phyloP scores from a whole-genome alignment of 2,113 vertebrate species.

The Alligator mississippiensis region DNA sequence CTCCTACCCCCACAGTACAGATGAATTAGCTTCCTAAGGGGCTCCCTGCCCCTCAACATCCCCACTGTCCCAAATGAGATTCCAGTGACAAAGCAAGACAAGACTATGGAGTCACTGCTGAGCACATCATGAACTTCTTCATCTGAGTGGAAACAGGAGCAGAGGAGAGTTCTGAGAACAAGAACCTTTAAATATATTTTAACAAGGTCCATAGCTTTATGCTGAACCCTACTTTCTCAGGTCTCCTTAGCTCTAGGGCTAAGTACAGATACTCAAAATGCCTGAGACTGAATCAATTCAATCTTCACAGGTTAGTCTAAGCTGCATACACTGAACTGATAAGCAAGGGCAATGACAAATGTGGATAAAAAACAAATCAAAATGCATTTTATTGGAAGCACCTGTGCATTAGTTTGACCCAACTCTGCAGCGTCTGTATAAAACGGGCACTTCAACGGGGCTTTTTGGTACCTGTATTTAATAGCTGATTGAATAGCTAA shows the following conservation, averaged over 20 bases:
- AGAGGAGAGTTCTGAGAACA: not conserved
- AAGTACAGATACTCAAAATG: too few relatives aligned
- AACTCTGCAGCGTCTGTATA: too few relatives aligned
- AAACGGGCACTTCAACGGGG: too few relatives aligned
- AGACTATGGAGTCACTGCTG: not conserved
- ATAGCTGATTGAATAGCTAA: too few relatives aligned
- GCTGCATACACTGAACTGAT: too few relatives aligned
- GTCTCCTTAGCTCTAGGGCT: not conserved
- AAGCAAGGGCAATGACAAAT: too few relatives aligned
- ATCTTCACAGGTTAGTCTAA: too few relatives aligned
- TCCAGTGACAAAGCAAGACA: not conserved
- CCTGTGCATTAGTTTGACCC: too few relatives aligned
- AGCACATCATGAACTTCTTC: not conserved
- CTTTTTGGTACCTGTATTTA: too few relatives aligned
- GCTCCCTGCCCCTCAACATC: not conserved
- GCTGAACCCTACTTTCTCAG: not conserved
- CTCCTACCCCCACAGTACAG: conserved; percentile 25
- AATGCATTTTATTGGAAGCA: too few relatives aligned
- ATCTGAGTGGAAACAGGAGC: not conserved
- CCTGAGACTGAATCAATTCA: too few relatives aligned
- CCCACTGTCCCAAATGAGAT: not conserved
- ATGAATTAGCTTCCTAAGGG: conserved; percentile 19
- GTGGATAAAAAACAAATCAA: too few relatives aligned
- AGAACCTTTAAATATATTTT: conserved; percentile 25
- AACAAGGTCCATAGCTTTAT: not conserved